phyloP scores from a whole-genome alignment of 2,888 invertebrate genomes.

The Ichneumon xanthorius region DNA sequence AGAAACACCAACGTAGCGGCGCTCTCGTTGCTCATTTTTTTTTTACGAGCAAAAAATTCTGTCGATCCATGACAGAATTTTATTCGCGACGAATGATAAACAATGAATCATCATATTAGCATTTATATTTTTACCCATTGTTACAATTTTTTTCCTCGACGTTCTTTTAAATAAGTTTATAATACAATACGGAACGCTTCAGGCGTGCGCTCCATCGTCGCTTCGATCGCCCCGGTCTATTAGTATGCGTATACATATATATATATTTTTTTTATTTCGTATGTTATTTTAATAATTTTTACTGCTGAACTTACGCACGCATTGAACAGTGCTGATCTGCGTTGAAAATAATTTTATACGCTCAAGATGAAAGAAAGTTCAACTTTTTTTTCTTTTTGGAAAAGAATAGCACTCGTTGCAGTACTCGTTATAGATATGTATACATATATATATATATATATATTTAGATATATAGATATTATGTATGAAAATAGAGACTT shows the following conservation, averaged over 20 bases:
- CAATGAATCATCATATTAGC: constrained; percentile 19
- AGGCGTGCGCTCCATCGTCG: neutral
- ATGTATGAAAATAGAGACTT: constrained; percentile 36
- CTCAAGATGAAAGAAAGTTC: neutral
- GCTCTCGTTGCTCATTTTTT: neutral
- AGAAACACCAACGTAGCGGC: constrained; percentile 43
- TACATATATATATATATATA: neutral
- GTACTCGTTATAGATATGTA: constrained; percentile 1
- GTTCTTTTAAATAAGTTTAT: neutral
- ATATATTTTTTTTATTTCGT: neutral
- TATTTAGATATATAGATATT: neutral
- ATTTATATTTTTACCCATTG: constrained; percentile 26
- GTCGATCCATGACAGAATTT: constrained; percentile 16
- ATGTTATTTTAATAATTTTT: constrained; percentile 10
- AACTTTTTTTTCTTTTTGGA: neutral
- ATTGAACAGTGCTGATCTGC: neutral
- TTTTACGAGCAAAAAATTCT: constrained; percentile 19
- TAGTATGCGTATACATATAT: neutral
- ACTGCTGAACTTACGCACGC: neutral
- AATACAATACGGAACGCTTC: neutral
- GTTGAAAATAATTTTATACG: constrained; percentile 9
- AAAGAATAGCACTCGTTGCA: neutral
- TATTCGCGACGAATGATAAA: constrained; percentile 17
- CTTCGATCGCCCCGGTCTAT: neutral
- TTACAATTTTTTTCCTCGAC: constrained; percentile 11